Evolutionary conservation across 2,113 vertebrate genomes (phyloP), one percentile per base, ranked within the genome.

Genomic region (Calidris pugnax): DNA sequence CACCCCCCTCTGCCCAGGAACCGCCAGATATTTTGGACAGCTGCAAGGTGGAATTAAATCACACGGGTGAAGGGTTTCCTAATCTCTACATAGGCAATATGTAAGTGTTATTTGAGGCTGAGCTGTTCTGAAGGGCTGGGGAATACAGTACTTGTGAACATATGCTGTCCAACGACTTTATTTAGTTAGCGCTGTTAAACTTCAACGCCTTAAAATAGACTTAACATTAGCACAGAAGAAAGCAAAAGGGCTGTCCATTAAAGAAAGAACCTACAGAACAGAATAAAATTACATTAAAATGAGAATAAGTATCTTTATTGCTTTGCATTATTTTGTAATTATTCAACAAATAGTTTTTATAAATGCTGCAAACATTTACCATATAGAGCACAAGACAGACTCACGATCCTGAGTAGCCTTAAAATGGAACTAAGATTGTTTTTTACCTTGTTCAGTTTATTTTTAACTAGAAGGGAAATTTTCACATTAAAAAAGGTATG

Each of bases 1-100:
- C 28, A 5, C 50, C 92, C 91, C 97, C 16, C 33, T 97, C 97
- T 64, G 97, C 99, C 87, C 98, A 97, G 93, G 98, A 99, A 74
- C 96, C 97, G 95, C 96, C 98, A 96, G 98, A 81, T 89, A 93
- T 98, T 97, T 92, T 98, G 98, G 98, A 98, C 95, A 98, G 97
- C n/a, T 99, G 98, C 91, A 97, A 97, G 80, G 82, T 98, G 57
- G 97, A 97, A 82, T 97, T 98, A 39, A 97, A 97, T 74, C 98
- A 98, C 59, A 75, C 98, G 63, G 98, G 98, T 45, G 98, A 99
- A 97, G 98, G 98, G 67, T 98, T 98, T 98, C 98, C 98, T 60
- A 98, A 98, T 85, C 96, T 98, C 78, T 98, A 83, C 96, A 98
- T 97, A 78, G 98, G 98, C 47, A 97, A 98, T 82, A 97, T 98